Conservation (phyloP, 2,113 vertebrate genomes). For the Corythornis vintsioides region DNA sequence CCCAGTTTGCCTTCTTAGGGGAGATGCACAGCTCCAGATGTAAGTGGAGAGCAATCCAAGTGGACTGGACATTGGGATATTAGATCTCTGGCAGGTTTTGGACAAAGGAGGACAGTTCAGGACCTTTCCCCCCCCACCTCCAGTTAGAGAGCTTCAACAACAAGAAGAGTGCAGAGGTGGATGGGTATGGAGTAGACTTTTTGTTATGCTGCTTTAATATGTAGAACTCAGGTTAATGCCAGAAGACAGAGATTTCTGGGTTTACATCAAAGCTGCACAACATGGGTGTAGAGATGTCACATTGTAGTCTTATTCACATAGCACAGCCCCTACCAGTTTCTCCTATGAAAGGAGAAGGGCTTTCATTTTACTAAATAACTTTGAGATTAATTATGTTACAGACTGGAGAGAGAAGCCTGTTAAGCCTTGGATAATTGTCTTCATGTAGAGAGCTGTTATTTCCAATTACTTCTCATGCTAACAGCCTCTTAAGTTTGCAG, state of each 20-base stretch:
- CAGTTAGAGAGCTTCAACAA: not conserved
- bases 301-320: not conserved
- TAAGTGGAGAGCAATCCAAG: not conserved
- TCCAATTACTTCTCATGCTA: conserved; percentile 41
- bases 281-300: not conserved
- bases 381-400: conserved; percentile 44
- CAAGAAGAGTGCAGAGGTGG: not conserved
- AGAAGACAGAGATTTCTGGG: not conserved
- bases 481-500: conserved; percentile 35
- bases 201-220: not conserved
- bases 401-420: conserved; percentile 20
- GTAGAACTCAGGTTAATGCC: not conserved
- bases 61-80: not conserved
- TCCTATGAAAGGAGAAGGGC: not conserved
- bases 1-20: not conserved
- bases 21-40: not conserved
- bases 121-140: not conserved
- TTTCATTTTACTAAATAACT: conserved; percentile 40
- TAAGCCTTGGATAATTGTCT: conserved; percentile 38
- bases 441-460: conserved; percentile 49
- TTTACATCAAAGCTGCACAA: not conserved
- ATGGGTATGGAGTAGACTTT: not conserved
- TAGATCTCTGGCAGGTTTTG: not conserved
- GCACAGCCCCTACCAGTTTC: not conserved
- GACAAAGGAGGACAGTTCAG: not conserved